Base-by-base conservation (phyloP, 2,113 vertebrate species). In the Anthoscopus minutus region DNA sequence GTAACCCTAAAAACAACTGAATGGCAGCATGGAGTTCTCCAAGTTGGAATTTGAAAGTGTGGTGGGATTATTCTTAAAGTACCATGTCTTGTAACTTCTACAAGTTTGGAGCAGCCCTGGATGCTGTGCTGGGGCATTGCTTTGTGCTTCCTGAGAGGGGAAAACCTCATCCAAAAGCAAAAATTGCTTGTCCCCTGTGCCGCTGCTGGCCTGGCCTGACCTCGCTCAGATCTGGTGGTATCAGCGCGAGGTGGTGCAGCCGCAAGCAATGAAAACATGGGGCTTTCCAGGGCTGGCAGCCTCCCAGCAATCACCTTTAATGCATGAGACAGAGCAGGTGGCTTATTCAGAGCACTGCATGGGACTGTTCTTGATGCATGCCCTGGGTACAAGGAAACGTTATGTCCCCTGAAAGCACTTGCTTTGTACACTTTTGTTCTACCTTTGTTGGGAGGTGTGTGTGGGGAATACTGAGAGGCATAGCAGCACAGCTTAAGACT, bases 311-410 rank as follows among this genome's bases (percentile, higher is more conserved):
- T 84, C 76, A 74, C 84, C 82, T 86, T 88, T 88, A 86, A 92
- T 86, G 65, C 79, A 83, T 73, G 78, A 93, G 47, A 22, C 48
- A 92, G 42, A 93, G 71, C 83, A 93, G 86, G 84, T 91, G 88
- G 91, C 74, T 81, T 96, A 31, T 3, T 77, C 77, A 64, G 9
- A 81, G 24, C 42, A 7, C n/a, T 81, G 53, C 76, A 21, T 27
- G 38, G 89, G 47, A 33, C 60, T 2, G 3, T 42, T 86, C 38
- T n/a, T 47, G 69, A 17, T 76, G 62, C 8, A 3, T 28, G 20
- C 10, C 4, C n/a, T 42, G 70, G 15, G 13, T 64, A 50, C 25
- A 38, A 30, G 60, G 70, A 80, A 71, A 47, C 3, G 2, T 64
- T 38, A 23, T 25, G 44, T 83, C 44, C 72, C 22, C 85, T 50